Conservation (phyloP, 37 sponge, comb jelly and placozoan genomes). For the Aplysina aerophoba region DNA sequence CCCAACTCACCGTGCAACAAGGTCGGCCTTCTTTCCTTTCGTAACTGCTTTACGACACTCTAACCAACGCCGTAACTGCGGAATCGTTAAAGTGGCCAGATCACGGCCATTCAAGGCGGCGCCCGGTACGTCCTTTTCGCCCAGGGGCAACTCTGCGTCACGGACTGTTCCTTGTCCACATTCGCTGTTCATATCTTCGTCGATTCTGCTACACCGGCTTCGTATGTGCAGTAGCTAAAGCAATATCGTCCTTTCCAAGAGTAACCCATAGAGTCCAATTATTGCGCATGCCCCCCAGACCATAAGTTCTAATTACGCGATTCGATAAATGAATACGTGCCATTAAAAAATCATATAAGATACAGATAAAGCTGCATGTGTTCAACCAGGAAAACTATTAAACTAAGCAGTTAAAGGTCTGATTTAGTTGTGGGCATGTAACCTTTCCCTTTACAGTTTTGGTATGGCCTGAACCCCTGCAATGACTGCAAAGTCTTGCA, state of each 20-base stretch:
- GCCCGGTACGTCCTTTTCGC: neutral
- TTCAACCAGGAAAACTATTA: neutral
- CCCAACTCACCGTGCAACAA: constrained; percentile 9
- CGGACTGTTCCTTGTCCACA: neutral
- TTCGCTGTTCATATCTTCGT: neutral
- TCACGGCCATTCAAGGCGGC: neutral
- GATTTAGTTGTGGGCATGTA: constrained; percentile 3
- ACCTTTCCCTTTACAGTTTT: constrained; percentile 7
- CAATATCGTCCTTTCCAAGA: neutral
- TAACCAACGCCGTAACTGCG: neutral
- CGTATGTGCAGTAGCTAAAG: neutral
- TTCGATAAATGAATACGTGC: constrained; percentile 40
- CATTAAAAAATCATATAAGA: constrained; percentile 26
- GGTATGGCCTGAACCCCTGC: constrained; percentile 9
- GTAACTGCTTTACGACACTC: neutral
- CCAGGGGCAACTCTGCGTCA: constrained; percentile 5
- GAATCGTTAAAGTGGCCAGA: constrained; percentile 8
- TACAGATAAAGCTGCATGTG: neutral
- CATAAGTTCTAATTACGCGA: constrained; percentile 14
- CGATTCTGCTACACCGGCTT: neutral
- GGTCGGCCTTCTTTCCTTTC: constrained; percentile 9
- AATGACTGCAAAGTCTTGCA: constrained; percentile 7
- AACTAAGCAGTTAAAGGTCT: constrained; percentile 3
- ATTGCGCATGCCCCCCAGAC: constrained; percentile 32
- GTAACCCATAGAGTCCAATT: neutral